Base-by-base conservation (phyloP, 2,113 vertebrate species). In the Atherinomorus stipes region DNA sequence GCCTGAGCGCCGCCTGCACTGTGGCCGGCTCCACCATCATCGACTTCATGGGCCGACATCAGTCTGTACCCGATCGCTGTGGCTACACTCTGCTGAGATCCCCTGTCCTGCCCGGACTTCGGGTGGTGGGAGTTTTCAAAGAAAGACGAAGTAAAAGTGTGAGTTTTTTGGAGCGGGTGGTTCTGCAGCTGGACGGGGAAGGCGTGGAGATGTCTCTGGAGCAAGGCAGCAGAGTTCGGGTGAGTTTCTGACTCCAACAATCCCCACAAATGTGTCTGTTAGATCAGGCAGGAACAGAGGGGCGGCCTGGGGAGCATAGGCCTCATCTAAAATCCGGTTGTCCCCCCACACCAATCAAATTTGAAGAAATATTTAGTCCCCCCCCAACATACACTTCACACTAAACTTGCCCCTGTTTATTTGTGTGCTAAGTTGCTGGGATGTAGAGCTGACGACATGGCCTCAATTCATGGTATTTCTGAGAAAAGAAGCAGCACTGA, bases 151-250 rank as follows among this genome's bases (percentile, higher is more conserved):
- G 60, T n/a, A 31, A 11, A 63, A 42, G 47, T 28, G 6, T 47
- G 42, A 47, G 60, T 47, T 63, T 63, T 31, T 25, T 63, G 23
- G 42, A 63, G 15, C 23, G 26, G 1, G 40, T 63, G 40, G n/a
- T 63, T 28, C 42, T 63, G 16, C 26, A 56, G 22, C 53, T 56
- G 23, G 25, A 11, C 5, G 19, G 16, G 18, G 25, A 47, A 11
- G 60, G 60, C 5, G 11, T 15, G 7, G 3, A 28, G 23, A 47
- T 63, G 28, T 63, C 60, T 26, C 16, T 63, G 12, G 42, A 47
- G 9, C 60, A 63, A 31, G 25, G 60, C 26, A n/a, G 60, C 40
- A 47, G 16, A 63, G 60, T 63, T 18, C 23, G 28, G 42, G 60
- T 63, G 44, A 37, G n/a, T 40, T 40, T 11, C 8, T 40, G 38